Evolutionary conservation across 2,797 vertebrate genomes (phyloP).

Genomic region (Amblyraja radiata): DNA sequence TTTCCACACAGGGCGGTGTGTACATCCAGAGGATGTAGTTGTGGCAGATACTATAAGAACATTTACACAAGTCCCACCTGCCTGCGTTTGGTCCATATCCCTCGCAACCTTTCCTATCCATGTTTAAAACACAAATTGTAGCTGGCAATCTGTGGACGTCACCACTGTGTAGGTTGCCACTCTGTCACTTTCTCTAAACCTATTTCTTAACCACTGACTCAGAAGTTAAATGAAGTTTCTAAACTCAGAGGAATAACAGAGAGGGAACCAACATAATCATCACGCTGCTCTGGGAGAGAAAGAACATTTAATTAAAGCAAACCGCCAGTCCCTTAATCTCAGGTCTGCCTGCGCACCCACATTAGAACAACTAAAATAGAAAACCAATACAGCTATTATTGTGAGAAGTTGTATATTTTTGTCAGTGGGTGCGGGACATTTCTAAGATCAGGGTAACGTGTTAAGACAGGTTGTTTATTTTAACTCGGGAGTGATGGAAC

Average conservation of each 20-base stretch:
- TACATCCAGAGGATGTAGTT: too few species aligned
- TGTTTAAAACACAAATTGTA: neutral
- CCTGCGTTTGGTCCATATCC: too few species aligned
- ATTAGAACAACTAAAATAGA: neutral
- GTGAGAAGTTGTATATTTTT: neutral
- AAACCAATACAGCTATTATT: neutral
- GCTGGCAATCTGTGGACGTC: neutral
- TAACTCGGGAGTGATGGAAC: neutral
- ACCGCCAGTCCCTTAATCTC: slow-evolving; percentile 12
- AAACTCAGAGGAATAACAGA: neutral
- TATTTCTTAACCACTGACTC: neutral
- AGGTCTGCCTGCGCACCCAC: neutral
- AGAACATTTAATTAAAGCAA: slow-evolving; percentile 30
- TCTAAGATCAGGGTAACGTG: neutral
- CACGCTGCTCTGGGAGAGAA: neutral
- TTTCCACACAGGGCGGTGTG: too few species aligned
- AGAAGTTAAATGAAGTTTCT: neutral
- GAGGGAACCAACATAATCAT: neutral
- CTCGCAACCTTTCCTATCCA: too few species aligned
- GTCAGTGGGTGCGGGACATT: neutral
- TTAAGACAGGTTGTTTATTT: neutral
- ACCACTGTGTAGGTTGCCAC: neutral
- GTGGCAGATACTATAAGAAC: too few species aligned
- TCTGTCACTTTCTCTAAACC: neutral
- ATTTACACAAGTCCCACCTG: too few species aligned